Evolutionary conservation across 2,113 vertebrate genomes (phyloP), one percentile per base, ranked within the genome.

Genomic region (Lucifuga dentata): DNA sequence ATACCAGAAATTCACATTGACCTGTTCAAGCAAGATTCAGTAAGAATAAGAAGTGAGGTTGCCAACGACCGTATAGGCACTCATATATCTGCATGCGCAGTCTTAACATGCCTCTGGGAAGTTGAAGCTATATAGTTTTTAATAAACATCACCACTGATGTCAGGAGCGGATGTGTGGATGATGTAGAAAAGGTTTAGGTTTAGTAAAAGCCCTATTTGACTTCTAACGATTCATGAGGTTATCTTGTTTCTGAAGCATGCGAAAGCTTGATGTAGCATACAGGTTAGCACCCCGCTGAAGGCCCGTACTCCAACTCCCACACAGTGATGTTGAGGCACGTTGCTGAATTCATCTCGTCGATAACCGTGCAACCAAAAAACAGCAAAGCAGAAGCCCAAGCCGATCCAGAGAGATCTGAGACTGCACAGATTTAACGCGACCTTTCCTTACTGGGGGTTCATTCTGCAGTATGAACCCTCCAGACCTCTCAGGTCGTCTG

Each of bases 281-380:
- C 26, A 68, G 81, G 70, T 64, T 45, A 38, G 64, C 13, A 71
- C 32, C 64, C 78, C 24, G 71, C 76, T 11, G 74, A 69, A 53
- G 69, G 76, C 65, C 80, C 52, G 67, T 19, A n/a, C 73, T 63
- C 72, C 71, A 70, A 23, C 65, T 65, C 38, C 67, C 73, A 39
- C 57, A 67, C 78, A 83, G 72, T 76, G 83, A 85, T 86, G 82
- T 87, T 88, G 89, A 90, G 84, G 87, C 89, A 89, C 83, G 19
- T 73, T 70, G 81, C 83, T 72, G 74, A 83, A 67, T 86, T 72
- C 65, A 65, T 60, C 78, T 73, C 53, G 75, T 88, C 73, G 58
- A 58, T 66, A 65, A n/a, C n/a, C 73, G 40, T 76, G 80, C 10
- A 73, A 53, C 38, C 53, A 52, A 58, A 55, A 32, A 4, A 71